Evolutionary conservation across 2,113 vertebrate genomes (phyloP), one percentile per base, ranked within the genome.

Genomic region (Thamnaconus septentrionalis): DNA sequence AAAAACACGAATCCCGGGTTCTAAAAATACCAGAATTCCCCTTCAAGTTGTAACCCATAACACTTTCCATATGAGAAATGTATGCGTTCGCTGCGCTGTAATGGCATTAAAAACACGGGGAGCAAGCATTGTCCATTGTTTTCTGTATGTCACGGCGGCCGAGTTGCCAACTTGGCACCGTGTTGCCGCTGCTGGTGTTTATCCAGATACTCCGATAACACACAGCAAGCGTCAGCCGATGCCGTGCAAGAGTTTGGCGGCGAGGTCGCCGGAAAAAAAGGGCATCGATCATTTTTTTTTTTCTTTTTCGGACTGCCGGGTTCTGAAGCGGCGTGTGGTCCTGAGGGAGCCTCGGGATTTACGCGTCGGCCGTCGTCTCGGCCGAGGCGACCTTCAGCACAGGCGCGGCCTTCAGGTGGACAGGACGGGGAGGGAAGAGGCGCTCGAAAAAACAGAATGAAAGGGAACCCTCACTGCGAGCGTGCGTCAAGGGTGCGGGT

Each of bases 401-500:
- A 31, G 53, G 43, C 18, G 45, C 39, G 58, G 18, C 44, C 39
- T 49, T 58, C 3, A 60, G 46, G 64, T n/a, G 41, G 47, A 54
- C 62, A 31, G 54, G 47, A 71, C 52, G 61, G 18, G 6, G 9
- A 73, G 44, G n/a, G 53, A 39, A 43, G 45, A 64, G 12, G 53
- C 60, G 18, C 53, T 66, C 71, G 18, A 47, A 48, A 64, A 66
- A 72, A 72, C 41, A 12, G 54, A 67, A 18, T 44, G 66, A 75
- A 75, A 61, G 61, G 52, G 48, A 65, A 71, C 69, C 59, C 73
- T 70, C 64, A 78, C 80, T 85, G 67, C 64, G 84, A 86, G 85
- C 60, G 81, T 79, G 82, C 80, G 77, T 76, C 71, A 88, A 92
- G 93, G 91, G 91, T 94, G 93, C 92, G 92, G 91, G 92, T 92